Conservation (phyloP, 2,797 vertebrate genomes). For the Coluber constrictor region DNA sequence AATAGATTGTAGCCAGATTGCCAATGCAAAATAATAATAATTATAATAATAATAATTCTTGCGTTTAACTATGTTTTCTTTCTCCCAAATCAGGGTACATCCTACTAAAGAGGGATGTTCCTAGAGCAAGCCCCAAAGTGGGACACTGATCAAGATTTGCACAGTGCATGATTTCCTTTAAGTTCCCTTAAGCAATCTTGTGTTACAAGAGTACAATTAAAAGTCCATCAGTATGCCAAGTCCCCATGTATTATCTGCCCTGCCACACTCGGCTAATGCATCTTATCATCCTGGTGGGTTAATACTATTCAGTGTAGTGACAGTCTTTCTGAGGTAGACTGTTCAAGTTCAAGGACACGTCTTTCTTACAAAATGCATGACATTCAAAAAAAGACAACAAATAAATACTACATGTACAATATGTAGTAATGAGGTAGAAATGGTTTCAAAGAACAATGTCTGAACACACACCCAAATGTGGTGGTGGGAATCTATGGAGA, state of each 20-base stretch:
- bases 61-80: conserved; percentile 49
- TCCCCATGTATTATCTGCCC: conserved; percentile 81
- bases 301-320: conserved; percentile 91
- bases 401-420: conserved; percentile 98
- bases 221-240: conserved; percentile 78
- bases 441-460: conserved; percentile 91
- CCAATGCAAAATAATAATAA: conserved; percentile 57
- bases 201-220: conserved; percentile 79
- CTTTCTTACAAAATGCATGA: conserved; percentile 91
- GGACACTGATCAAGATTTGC: conserved; percentile 81
- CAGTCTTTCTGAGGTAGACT: conserved; percentile 98
- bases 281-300: conserved; percentile 79
- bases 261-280: conserved; percentile 78
- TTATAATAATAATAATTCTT: conserved; percentile 43
- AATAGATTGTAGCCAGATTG: conserved; percentile 62
- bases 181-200: conserved; percentile 79
- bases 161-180: conserved; percentile 82
- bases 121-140: conserved; percentile 74
- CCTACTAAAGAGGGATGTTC: conserved; percentile 70
- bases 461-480: conserved; percentile 70
- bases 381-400: conserved; percentile 98
- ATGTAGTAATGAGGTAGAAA: conserved; percentile 99
- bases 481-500: conserved; percentile 66
- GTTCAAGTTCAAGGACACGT: conserved; percentile 92
- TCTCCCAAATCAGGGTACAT: conserved; percentile 58